Percentiles rank a stretch among this genome's conserved stretches.
Conservation (phyloP, 2,888 invertebrate genomes). For the Lomographa bimaculata region DNA sequence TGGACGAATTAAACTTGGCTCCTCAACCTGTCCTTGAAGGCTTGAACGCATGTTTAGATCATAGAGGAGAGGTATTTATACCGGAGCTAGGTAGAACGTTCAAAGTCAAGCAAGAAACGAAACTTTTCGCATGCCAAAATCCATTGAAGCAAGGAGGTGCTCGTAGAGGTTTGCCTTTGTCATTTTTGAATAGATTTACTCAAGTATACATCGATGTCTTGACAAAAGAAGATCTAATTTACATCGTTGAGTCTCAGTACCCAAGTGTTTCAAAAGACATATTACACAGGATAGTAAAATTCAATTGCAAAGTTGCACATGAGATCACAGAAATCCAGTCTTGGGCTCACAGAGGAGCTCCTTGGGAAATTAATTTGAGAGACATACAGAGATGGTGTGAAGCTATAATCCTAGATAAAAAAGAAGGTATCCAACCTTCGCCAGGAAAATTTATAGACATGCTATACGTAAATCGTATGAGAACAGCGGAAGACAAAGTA, state of each 20-base stretch:
- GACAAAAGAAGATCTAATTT: constrained; percentile 85
- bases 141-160: constrained; percentile 98
- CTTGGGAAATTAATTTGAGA: constrained; percentile 98
- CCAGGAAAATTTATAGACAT: constrained; percentile 88
- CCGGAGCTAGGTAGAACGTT: constrained; percentile 97
- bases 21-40: constrained; percentile 99
- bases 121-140: constrained; percentile 99
- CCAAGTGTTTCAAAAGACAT: constrained; percentile 83
- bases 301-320: constrained; percentile 87
- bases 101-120: constrained; percentile 88
- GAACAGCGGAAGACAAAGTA: constrained; percentile 89
- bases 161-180: constrained; percentile 96
- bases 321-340: constrained; percentile 85
- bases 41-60: constrained; percentile 98
- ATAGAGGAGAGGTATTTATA: constrained; percentile 97
- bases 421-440: constrained; percentile 47
- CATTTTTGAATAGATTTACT: constrained; percentile 98
- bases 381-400: constrained; percentile 98
- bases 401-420: constrained; percentile 79
- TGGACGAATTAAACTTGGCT: constrained; percentile 99
- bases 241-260: constrained; percentile 87
- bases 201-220: constrained; percentile 90
- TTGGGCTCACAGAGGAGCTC: constrained; percentile 93
- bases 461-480: constrained; percentile 94
- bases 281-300: constrained; percentile 88